Base-by-base conservation (phyloP, 2,113 vertebrate genomes). In the Silurus glanis region DNA sequence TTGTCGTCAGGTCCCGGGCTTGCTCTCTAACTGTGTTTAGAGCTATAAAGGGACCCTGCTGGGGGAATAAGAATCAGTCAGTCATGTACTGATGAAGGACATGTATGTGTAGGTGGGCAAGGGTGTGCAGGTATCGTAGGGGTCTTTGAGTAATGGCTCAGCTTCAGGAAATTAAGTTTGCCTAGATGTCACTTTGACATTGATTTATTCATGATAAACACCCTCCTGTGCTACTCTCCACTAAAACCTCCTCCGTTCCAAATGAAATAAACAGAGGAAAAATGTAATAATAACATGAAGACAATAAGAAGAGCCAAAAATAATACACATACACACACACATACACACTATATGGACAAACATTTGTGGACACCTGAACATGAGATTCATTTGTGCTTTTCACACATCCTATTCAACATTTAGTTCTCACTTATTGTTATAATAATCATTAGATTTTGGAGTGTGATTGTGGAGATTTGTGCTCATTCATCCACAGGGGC, bases 171-270 rank as follows among this genome's bases (percentile, higher is more conserved):
- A 86, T 89, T 84, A 84, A 89, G 81, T 88, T 84, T 86, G 88
- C 75, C 84, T 85, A 14, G 76, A 76, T 84, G 83, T 82, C 84
- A 88, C 80, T 83, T 87, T 88, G 86, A 86, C 87, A 88, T 85
- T 88, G 87, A 88, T 88, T 89, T 87, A 87, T 88, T 88, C 80
- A 85, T 85, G 85, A 88, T 86, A 86, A 89, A 89, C 88, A 23
- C 66, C 49, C 89, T 92, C 87, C 92, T 91, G 88, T 83, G 3
- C 56, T 82, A 19, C 87, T 89, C 84, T 82, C 82, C 79, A 37
- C 87, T 80, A 37, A 83, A 83, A 83, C 74, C 72, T 86, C 37
- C 49, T 83, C 49, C 61, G 67, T 49, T 75, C 64, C 45, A 76
- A 62, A 86, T 82, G 56, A 89, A 89, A 86, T 84, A 5, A 88